Percentiles rank a stretch among this genome's conserved stretches.
Evolutionary conservation across 2,888 invertebrate species (phyloP).

Genomic region (Acleris laterana): DNA sequence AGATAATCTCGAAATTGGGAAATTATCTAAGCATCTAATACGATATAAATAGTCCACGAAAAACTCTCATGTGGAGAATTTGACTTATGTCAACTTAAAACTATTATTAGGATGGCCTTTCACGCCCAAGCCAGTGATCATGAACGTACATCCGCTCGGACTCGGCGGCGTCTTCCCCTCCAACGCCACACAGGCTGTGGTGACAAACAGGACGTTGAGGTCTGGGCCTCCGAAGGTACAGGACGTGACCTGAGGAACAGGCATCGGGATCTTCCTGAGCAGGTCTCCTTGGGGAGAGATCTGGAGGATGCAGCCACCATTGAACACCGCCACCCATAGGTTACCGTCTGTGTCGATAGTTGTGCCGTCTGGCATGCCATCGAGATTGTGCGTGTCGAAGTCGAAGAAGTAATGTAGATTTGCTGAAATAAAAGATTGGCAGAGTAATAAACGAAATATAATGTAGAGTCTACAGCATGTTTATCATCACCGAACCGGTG

Average conservation of each 20-base stretch:
- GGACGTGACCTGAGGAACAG: slow-evolving; percentile 86
- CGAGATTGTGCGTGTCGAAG: slow-evolving; percentile 69
- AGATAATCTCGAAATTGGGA: too few relatives aligned
- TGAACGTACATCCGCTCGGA: slow-evolving; percentile 59
- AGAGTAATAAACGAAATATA: too few relatives aligned
- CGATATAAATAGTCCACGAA: too few relatives aligned
- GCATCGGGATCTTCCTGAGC: slow-evolving; percentile 77
- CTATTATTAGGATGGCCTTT: slow-evolving; percentile 76
- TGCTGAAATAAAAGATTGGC: slow-evolving; percentile 64
- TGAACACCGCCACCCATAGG: slow-evolving; percentile 90
- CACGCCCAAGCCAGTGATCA: slow-evolving; percentile 85
- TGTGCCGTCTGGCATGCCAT: slow-evolving; percentile 87
- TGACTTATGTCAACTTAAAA: slow-evolving; percentile 49
- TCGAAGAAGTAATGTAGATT: slow-evolving; percentile 86
- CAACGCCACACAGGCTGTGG: slow-evolving; percentile 78
- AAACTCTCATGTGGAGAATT: too few relatives aligned
- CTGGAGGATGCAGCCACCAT: slow-evolving; percentile 81
- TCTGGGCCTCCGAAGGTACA: slow-evolving; percentile 89
- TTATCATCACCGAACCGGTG: too few relatives aligned
- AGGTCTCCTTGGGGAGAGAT: slow-evolving; percentile 80
- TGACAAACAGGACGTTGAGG: slow-evolving; percentile 87
- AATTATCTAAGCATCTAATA: too few relatives aligned
- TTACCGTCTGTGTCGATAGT: slow-evolving; percentile 90
- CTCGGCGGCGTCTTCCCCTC: slow-evolving; percentile 49
- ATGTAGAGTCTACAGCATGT: too few relatives aligned